These are phyloP conservation scores for Protonibea diacanthus DNA, from an alignment of 2,797 vertebrate species.

Conservation along the genomic window DNA sequence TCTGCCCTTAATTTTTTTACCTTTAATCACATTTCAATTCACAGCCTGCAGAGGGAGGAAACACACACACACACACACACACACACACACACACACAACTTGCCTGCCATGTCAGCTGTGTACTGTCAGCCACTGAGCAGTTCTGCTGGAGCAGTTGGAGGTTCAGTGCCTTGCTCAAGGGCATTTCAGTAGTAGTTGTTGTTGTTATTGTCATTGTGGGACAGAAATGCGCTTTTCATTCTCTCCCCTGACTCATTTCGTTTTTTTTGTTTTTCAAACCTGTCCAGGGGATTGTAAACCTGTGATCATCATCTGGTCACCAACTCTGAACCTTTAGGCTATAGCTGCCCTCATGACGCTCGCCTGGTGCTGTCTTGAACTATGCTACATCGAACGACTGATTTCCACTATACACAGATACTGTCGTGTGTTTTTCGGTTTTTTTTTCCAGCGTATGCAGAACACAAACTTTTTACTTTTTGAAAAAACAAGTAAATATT, in stretches of 20 bases:
- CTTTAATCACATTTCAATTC: slow-evolving; percentile 19
- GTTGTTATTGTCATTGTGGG: slow-evolving; percentile 45
- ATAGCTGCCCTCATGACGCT: slow-evolving; percentile 60
- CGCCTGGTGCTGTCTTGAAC: slow-evolving; percentile 76
- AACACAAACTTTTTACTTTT: slow-evolving; percentile 54
- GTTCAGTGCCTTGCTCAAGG: slow-evolving; percentile 82
- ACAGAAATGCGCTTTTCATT: slow-evolving; percentile 61
- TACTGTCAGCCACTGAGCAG: slow-evolving; percentile 57
- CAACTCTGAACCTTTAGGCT: slow-evolving; percentile 68
- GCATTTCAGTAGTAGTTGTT: slow-evolving; percentile 61
- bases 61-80: slow-evolving; percentile 1
- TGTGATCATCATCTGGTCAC: slow-evolving; percentile 63
- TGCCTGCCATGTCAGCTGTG: slow-evolving; percentile 36
- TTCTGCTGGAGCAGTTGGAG: slow-evolving; percentile 59
- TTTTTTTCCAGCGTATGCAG: slow-evolving; percentile 47
- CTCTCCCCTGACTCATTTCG: slow-evolving; percentile 30
- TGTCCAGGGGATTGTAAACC: slow-evolving; percentile 70
- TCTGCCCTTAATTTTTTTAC: neutral
- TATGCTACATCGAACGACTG: slow-evolving; percentile 67
- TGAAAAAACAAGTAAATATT: neutral
- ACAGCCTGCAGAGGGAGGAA: slow-evolving; percentile 13
- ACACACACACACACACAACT: slow-evolving; percentile 21
- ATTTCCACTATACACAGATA: slow-evolving; percentile 27
- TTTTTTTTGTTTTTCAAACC: slow-evolving; percentile 21
- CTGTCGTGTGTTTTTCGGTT: neutral